Conservation (phyloP, 2,888 invertebrate species). For the Anodontia alba region DNA sequence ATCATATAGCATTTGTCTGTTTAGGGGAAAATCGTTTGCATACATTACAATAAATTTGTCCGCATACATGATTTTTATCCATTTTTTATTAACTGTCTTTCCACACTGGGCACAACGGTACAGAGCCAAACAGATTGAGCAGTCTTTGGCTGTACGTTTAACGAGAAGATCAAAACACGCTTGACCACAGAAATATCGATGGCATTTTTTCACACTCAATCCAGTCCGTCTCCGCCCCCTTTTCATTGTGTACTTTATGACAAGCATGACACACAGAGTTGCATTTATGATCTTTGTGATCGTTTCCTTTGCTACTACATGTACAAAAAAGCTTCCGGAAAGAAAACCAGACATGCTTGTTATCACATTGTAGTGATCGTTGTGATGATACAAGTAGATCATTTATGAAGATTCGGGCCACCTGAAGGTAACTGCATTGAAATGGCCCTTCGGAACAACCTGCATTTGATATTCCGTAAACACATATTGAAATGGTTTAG, state of each 20-base stretch:
- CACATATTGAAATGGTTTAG: conserved; percentile 39
- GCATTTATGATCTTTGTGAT: conserved; percentile 16
- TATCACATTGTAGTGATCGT: conserved; percentile 50
- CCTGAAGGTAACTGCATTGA: conserved; percentile 21
- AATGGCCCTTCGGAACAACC: conserved; percentile 22
- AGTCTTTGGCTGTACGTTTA: conserved; percentile 7
- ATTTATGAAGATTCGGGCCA: conserved; percentile 33
- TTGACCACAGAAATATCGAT: conserved; percentile 23
- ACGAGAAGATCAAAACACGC: conserved; percentile 31
- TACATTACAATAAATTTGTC: not conserved
- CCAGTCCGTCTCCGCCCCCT: conserved; percentile 11
- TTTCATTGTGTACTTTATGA: conserved; percentile 22
- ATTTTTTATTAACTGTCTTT: not conserved
- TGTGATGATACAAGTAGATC: conserved; percentile 37
- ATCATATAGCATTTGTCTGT: not conserved
- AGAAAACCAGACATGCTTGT: conserved; percentile 49
- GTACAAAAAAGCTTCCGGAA: conserved; percentile 23
- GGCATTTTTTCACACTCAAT: conserved; percentile 18
- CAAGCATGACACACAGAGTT: conserved; percentile 33
- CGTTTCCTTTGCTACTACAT: conserved; percentile 24
- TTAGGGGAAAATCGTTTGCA: not conserved
- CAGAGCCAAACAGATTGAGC: not conserved
- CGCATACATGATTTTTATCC: not conserved
- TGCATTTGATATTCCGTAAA: conserved; percentile 37
- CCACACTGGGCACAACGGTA: too few species aligned